A percentile compares a stretch with the other conserved stretches of the same genome.
Conservation (phyloP, 1,140 invertebrate genomes). For the Eriocheir sinensis region DNA sequence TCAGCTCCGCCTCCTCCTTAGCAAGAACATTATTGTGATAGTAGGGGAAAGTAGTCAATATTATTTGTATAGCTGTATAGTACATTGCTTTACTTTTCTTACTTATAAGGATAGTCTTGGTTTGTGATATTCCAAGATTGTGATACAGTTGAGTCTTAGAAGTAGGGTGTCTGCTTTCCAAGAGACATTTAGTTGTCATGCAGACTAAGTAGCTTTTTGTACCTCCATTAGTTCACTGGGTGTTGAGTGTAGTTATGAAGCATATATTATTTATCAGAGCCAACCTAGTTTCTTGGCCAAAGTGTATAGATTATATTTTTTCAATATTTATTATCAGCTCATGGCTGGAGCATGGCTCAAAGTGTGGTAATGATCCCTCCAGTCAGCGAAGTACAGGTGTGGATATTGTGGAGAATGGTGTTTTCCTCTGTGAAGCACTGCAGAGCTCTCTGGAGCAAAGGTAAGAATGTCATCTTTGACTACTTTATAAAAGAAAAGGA, state of each 20-base stretch:
- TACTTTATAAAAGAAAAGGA: too few species aligned
- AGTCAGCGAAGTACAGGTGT: too few species aligned
- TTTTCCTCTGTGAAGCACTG: too few species aligned
- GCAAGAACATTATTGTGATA: not conserved
- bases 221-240: not conserved
- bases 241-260: not conserved
- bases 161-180: not conserved
- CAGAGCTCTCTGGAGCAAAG: too few species aligned
- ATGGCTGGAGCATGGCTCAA: not conserved
- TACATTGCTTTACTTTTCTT: not conserved
- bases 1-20: conserved; percentile 51
- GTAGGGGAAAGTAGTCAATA: not conserved
- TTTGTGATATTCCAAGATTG: not conserved
- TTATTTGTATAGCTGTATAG: not conserved
- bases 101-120: not conserved
- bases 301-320: not conserved
- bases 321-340: not conserved
- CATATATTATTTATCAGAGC: not conserved
- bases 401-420: too few species aligned
- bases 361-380: too few species aligned
- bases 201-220: not conserved
- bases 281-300: not conserved
- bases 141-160: not conserved
- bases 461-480: too few species aligned
- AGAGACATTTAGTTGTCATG: not conserved